Conservation (phyloP, 2,888 invertebrate species). For the Chrysolina americana region DNA sequence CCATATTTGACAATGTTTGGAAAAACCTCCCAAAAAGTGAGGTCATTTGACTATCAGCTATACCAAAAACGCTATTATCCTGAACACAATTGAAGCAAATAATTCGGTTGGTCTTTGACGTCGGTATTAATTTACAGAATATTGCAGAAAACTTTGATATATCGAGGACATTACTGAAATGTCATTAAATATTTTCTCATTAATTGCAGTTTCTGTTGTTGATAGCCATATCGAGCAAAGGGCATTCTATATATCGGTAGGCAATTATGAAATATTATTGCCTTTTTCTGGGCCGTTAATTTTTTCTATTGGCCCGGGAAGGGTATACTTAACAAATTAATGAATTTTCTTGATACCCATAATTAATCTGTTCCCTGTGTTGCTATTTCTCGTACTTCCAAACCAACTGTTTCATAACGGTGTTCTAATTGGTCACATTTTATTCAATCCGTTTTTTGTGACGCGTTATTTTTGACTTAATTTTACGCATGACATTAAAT, state of each 20-base stretch:
- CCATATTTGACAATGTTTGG: too few species aligned
- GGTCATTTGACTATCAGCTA: too few species aligned
- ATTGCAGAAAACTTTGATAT: not conserved
- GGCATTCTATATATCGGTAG: conserved; percentile 40
- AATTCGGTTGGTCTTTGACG: not conserved
- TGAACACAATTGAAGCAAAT: not conserved
- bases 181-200: conserved; percentile 34
- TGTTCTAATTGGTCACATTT: conserved; percentile 16
- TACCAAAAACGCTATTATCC: not conserved
- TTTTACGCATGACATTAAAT: conserved; percentile 39
- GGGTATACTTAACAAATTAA: conserved; percentile 52
- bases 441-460: conserved; percentile 27
- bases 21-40: too few species aligned
- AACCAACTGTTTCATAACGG: conserved; percentile 19
- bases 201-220: conserved; percentile 47
- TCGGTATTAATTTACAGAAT: conserved; percentile 2
- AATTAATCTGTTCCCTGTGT: conserved; percentile 47
- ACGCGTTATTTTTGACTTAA: conserved; percentile 30
- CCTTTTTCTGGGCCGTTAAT: conserved; percentile 59
- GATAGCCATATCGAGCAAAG: conserved; percentile 39
- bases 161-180: conserved; percentile 21
- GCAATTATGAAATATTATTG: conserved; percentile 54
- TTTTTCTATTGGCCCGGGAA: conserved; percentile 54
- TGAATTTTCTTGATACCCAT: conserved; percentile 55
- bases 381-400: not conserved